Percentiles rank a stretch among this genome's conserved stretches.
These are phyloP conservation scores for Poicephalus meyeri DNA, from an alignment of 2,113 vertebrate species.

Conservation along the genomic window DNA sequence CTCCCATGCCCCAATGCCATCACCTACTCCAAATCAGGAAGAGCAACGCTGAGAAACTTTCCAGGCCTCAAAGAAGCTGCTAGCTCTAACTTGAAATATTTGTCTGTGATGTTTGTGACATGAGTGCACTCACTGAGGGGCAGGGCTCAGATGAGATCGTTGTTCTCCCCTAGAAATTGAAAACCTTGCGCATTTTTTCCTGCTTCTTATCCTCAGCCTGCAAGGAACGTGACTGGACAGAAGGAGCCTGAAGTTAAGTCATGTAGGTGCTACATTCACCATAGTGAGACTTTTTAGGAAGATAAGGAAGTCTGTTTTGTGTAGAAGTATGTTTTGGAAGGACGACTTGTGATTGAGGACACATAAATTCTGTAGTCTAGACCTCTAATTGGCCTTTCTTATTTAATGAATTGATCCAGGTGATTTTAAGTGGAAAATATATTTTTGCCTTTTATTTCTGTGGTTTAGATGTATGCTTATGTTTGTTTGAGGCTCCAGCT, in stretches of 20 bases:
- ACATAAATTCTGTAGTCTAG: not conserved
- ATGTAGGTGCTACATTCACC: not conserved
- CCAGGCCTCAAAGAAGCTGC: no score
- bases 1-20: no score
- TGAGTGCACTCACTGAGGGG: not conserved
- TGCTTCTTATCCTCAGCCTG: not conserved
- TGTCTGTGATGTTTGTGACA: not conserved
- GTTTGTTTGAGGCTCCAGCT: not conserved
- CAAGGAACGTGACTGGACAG: not conserved
- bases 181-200: not conserved
- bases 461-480: not conserved
- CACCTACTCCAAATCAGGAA: no score
- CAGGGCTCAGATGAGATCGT: not conserved
- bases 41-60: no score
- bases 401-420: not conserved
- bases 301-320: not conserved
- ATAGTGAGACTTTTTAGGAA: not conserved
- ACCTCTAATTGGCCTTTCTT: not conserved
- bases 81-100: not conserved
- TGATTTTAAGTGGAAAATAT: not conserved
- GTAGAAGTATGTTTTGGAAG: not conserved
- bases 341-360: not conserved
- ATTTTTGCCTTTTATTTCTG: not conserved
- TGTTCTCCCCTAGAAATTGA: not conserved
- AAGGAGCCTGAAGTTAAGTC: not conserved